These are phyloP conservation scores for Cacoxenus indagator DNA, from an alignment of 2,888 invertebrate genomes.

Conservation along the genomic window DNA sequence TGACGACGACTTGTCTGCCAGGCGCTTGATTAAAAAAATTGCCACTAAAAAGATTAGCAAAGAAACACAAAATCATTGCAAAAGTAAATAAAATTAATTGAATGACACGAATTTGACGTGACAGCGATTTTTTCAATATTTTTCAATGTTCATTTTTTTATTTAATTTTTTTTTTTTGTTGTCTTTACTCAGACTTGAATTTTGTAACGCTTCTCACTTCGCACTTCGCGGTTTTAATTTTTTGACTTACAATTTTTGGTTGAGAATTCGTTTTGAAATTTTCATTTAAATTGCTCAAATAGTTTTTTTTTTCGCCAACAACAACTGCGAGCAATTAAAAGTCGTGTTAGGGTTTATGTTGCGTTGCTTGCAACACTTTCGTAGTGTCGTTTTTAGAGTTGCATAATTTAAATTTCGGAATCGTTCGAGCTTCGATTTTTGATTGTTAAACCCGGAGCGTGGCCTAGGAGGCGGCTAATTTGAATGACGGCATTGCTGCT, in stretches of 20 bases:
- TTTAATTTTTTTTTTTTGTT: constrained; percentile 26
- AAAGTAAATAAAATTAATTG: constrained; percentile 61
- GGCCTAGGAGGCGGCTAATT: too few species aligned
- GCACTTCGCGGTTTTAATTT: background rate
- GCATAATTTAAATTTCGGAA: background rate
- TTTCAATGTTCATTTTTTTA: too few species aligned
- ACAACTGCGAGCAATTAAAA: background rate
- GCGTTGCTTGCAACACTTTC: background rate
- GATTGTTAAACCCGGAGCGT: too few species aligned
- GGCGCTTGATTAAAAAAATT: constrained; percentile 23
- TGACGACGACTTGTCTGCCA: constrained; percentile 3
- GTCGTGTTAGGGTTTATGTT: background rate
- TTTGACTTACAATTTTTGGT: background rate
- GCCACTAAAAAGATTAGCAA: background rate
- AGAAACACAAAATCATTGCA: constrained; percentile 37
- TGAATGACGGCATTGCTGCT: too few species aligned
- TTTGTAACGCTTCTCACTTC: background rate
- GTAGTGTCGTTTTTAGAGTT: background rate
- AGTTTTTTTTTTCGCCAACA: background rate
- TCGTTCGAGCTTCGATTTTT: too few species aligned
- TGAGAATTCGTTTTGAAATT: background rate
- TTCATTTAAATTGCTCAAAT: background rate
- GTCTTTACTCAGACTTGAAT: constrained; percentile 36
- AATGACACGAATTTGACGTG: constrained; percentile 65
- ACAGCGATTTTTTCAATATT: constrained; percentile 55